phyloP scores from a whole-genome alignment of 2,797 vertebrate species.

The Ficedula albicollis region DNA sequence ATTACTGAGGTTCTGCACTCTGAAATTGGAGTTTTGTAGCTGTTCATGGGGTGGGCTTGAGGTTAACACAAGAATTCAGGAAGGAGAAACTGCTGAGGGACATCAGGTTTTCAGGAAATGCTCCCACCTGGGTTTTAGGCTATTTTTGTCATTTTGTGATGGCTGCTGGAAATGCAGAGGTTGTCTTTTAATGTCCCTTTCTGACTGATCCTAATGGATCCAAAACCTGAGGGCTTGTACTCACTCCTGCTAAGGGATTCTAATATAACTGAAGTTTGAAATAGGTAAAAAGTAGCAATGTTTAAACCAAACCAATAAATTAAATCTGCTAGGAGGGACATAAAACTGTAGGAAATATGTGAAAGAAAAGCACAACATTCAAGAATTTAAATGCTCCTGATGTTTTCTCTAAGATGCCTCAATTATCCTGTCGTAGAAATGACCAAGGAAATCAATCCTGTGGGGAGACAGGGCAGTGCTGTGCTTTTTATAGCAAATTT shows the following conservation, averaged over 20 bases:
- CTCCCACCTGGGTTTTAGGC: not conserved
- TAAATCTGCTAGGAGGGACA: not conserved
- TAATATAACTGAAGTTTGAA: not conserved
- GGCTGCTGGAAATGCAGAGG: not conserved
- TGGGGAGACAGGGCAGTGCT: not conserved
- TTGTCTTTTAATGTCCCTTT: not conserved
- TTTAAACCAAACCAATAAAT: not conserved
- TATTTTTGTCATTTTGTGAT: not conserved
- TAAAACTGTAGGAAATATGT: not conserved
- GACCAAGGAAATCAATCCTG: not conserved
- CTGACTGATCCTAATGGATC: not conserved
- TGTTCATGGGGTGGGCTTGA: not conserved
- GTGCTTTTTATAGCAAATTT: conserved; percentile 14
- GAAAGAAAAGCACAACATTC: not conserved
- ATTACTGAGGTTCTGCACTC: not conserved
- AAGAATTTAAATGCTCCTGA: not conserved
- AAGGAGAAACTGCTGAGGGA: not conserved
- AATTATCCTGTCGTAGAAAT: not conserved
- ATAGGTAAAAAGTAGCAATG: not conserved
- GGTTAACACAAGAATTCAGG: not conserved
- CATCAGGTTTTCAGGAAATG: not conserved
- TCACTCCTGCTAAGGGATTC: not conserved
- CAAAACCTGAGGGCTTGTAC: not conserved
- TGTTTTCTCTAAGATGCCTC: not conserved
- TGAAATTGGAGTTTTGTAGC: not conserved